A percentile compares a stretch with the other conserved stretches of the same genome.
These are phyloP conservation scores for Trichonephila inaurata DNA, from an alignment of 1,140 invertebrate species.

Conservation along the genomic window DNA sequence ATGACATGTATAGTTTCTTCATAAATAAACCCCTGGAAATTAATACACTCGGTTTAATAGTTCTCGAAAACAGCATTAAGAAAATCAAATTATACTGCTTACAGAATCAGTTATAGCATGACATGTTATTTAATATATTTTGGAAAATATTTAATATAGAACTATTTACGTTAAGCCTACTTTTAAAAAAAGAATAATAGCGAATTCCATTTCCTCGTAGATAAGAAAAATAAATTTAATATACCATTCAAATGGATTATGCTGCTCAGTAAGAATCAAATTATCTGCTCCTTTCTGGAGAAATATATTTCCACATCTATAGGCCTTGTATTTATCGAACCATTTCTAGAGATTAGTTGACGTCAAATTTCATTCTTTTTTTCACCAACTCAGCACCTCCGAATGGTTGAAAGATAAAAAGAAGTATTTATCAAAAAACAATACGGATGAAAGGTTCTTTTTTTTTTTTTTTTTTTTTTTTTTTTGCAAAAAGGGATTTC, in stretches of 20 bases:
- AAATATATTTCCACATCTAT: neutral
- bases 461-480: neutral
- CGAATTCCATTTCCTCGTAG: neutral
- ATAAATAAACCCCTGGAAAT: too few relatives aligned
- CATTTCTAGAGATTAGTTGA: slow-evolving; percentile 2
- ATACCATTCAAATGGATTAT: neutral
- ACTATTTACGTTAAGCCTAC: too few relatives aligned
- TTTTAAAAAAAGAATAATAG: neutral
- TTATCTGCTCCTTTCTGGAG: neutral
- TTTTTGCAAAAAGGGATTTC: neutral
- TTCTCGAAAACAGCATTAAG: too few relatives aligned
- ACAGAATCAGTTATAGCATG: too few relatives aligned
- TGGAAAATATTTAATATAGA: too few relatives aligned
- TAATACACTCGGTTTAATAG: too few relatives aligned
- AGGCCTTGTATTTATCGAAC: neutral
- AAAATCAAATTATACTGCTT: too few relatives aligned
- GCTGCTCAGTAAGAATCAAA: neutral
- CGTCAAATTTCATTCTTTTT: neutral
- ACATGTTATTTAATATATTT: too few relatives aligned
- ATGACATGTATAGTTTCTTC: too few relatives aligned
- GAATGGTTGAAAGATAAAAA: neutral
- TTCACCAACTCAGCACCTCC: neutral
- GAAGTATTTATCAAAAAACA: slow-evolving; percentile 15
- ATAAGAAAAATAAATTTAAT: neutral
- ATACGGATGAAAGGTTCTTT: neutral